Evolutionary conservation across 2,113 vertebrate genomes (phyloP).

Genomic region (Aspiorhynchus laticeps): DNA sequence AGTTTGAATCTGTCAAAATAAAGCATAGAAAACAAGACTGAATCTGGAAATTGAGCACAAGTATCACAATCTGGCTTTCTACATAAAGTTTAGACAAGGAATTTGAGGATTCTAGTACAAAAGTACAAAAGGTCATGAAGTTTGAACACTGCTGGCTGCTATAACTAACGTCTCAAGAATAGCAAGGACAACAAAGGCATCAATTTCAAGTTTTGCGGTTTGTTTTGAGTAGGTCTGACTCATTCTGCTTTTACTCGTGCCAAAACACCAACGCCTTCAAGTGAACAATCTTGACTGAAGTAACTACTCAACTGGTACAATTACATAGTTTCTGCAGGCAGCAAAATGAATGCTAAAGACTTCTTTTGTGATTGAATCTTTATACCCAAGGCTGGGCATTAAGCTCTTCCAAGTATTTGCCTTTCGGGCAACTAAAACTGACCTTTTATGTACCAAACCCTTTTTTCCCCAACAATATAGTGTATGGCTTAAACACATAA

Average conservation of each 20-base stretch:
- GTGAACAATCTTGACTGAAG: neutral
- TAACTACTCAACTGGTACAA: neutral
- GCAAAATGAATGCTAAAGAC: neutral
- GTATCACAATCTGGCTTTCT: neutral
- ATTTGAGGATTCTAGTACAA: neutral
- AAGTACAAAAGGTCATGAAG: neutral
- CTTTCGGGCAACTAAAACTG: neutral
- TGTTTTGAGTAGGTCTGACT: neutral
- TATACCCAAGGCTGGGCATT: neutral
- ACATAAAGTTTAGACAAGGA: neutral
- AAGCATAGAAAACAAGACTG: neutral
- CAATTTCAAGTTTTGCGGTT: neutral
- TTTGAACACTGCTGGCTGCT: neutral
- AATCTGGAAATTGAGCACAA: neutral
- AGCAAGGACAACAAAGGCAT: neutral
- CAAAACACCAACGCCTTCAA: constrained; percentile 19
- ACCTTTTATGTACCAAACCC: neutral
- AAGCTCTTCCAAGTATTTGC: neutral
- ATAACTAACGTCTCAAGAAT: neutral
- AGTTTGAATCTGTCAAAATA: constrained; percentile 80
- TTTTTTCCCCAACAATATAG: neutral
- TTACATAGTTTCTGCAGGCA: neutral
- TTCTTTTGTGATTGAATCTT: neutral
- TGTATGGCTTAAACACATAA: neutral
- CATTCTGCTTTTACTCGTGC: neutral